Evolutionary conservation across 2,888 invertebrate species (phyloP).

Genomic region (Diaprepes abbreviatus): DNA sequence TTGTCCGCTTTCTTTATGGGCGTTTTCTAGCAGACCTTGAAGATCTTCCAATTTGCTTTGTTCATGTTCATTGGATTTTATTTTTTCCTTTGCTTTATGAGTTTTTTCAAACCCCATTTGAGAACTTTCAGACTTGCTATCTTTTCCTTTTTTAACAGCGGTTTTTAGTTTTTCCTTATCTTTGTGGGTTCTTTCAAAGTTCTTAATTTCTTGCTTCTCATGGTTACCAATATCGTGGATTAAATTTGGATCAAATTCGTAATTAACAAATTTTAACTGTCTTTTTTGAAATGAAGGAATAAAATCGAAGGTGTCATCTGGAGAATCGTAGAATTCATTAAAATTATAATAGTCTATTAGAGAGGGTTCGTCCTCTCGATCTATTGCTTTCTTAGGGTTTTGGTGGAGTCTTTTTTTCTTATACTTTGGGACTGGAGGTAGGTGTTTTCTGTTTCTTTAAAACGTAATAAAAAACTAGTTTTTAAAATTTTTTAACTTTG

Average conservation of each 20-base stretch:
- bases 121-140: too few species aligned
- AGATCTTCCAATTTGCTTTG: too few species aligned
- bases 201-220: conserved; percentile 19
- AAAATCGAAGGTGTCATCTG: conserved; percentile 33
- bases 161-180: not conserved
- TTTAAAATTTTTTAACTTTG: too few species aligned
- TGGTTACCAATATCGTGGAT: conserved; percentile 36
- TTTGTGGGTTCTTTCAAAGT: not conserved
- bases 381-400: conserved; percentile 25
- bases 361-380: conserved; percentile 10
- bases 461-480: conserved; percentile 5
- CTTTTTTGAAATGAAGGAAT: conserved; percentile 48
- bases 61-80: too few species aligned
- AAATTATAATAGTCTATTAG: conserved; percentile 24
- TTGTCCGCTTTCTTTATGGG: too few species aligned
- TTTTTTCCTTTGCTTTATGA: too few species aligned
- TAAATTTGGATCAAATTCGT: conserved; percentile 34
- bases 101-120: too few species aligned
- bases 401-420: conserved; percentile 30
- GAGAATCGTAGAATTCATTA: conserved; percentile 18
- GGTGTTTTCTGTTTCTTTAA: conserved; percentile 33
- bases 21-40: too few species aligned
- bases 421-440: conserved; percentile 31
- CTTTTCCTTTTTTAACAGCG: too few species aligned
- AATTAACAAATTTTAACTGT: conserved; percentile 44